Percentiles rank a stretch among this genome's conserved stretches.
Conservation (phyloP, 2,113 vertebrate genomes). For the Patagioenas fasciata region DNA sequence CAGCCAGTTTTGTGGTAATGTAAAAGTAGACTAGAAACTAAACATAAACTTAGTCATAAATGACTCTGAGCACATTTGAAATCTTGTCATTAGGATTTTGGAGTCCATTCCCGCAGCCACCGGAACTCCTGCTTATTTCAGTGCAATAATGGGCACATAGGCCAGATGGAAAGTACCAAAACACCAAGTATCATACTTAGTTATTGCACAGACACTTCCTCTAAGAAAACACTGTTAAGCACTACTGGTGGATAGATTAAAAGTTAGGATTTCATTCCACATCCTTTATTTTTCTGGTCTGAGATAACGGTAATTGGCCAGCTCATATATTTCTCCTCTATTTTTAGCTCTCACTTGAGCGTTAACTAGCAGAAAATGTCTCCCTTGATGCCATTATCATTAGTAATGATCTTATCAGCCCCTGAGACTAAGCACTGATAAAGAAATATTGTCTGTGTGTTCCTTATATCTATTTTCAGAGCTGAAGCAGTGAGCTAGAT, state of each 20-base stretch:
- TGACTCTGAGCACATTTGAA: neutral
- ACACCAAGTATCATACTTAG: neutral
- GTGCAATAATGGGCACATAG: neutral
- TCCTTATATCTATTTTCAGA: neutral
- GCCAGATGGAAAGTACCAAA: neutral
- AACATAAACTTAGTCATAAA: neutral
- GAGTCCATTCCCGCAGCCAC: neutral
- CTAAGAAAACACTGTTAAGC: neutral
- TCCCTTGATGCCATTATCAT: neutral
- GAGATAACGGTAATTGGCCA: neutral
- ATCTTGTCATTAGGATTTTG: neutral
- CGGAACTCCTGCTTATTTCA: neutral
- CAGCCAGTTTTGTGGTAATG: neutral
- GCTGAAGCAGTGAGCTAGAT: neutral
- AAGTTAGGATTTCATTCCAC: neutral
- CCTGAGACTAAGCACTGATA: neutral
- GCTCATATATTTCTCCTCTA: neutral
- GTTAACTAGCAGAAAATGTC: neutral
- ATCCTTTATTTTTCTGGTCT: neutral
- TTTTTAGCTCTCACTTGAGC: neutral
- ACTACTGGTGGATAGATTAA: neutral
- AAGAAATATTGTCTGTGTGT: neutral
- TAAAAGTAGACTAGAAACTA: neutral
- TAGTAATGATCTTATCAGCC: neutral
- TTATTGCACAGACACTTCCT: neutral